Conservation (phyloP, 1,140 invertebrate species). For the Procambarus clarkii region DNA sequence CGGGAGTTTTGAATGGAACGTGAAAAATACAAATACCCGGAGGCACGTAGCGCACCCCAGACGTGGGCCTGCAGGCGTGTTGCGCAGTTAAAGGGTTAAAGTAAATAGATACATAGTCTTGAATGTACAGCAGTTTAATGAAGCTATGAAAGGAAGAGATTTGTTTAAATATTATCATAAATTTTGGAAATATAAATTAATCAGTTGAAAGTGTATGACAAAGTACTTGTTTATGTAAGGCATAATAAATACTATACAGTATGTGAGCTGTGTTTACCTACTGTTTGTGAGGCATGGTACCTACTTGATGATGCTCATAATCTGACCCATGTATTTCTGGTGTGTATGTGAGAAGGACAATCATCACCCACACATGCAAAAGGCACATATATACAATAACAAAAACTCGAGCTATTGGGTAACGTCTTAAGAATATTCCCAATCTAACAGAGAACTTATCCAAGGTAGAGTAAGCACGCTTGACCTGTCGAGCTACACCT, state of each 20-base stretch:
- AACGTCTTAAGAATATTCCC: slow-evolving; percentile 86
- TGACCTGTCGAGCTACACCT: slow-evolving; percentile 85
- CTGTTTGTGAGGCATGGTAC: slow-evolving; percentile 38
- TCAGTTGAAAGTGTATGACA: background rate
- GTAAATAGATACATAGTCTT: too few species aligned
- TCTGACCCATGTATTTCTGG: slow-evolving; percentile 80
- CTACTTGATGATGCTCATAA: slow-evolving; percentile 69
- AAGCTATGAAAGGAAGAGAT: too few species aligned
- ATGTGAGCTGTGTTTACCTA: background rate
- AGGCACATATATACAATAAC: slow-evolving; percentile 86
- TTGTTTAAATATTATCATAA: background rate
- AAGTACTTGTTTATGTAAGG: too few species aligned
- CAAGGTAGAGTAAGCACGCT: slow-evolving; percentile 86
- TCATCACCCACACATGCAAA: slow-evolving; percentile 84
- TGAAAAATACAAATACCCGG: too few species aligned
- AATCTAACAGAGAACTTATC: slow-evolving; percentile 86
- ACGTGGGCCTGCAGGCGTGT: too few species aligned
- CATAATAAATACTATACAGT: background rate
- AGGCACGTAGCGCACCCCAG: too few species aligned
- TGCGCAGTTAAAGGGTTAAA: too few species aligned
- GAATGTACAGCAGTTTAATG: too few species aligned
- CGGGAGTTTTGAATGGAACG: too few species aligned
- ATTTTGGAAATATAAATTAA: background rate
- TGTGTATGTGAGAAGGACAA: slow-evolving; percentile 83
- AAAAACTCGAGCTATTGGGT: slow-evolving; percentile 87